A percentile compares a stretch with the other conserved stretches of the same genome.
Evolutionary conservation across 1,140 invertebrate genomes (phyloP).

Genomic region (Panagrolaimus sp.): DNA sequence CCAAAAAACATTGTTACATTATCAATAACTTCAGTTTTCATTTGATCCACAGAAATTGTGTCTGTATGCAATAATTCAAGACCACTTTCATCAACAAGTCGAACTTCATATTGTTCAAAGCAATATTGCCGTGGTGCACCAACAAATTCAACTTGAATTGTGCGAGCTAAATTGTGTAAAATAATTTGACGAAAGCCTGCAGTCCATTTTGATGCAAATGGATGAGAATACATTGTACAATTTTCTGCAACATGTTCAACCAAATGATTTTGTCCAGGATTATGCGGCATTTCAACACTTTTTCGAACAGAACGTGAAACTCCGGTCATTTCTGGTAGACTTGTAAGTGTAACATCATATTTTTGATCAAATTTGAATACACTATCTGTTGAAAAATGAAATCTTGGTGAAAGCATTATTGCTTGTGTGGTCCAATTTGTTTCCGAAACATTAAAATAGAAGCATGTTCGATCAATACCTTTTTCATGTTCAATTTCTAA

Average conservation of each 20-base stretch:
- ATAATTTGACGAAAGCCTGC: constrained; percentile 53
- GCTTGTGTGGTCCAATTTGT: constrained; percentile 39
- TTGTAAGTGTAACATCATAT: constrained; percentile 42
- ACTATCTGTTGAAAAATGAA: constrained; percentile 53
- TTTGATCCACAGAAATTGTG: constrained; percentile 37
- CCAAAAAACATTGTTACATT: constrained; percentile 44
- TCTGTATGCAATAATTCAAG: constrained; percentile 37
- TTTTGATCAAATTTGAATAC: constrained; percentile 44
- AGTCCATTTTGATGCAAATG: constrained; percentile 54
- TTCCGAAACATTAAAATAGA: constrained; percentile 52
- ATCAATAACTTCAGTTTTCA: constrained; percentile 39
- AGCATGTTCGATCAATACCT: constrained; percentile 39
- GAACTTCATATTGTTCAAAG: constrained; percentile 56
- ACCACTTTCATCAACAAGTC: constrained; percentile 48
- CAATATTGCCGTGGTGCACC: constrained; percentile 56
- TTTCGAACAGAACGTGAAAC: constrained; percentile 17
- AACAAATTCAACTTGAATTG: constrained; percentile 51
- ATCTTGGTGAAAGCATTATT: constrained; percentile 46
- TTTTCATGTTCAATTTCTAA: constrained; percentile 44
- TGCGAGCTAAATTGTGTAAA: constrained; percentile 36
- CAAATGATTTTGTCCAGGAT: constrained; percentile 30
- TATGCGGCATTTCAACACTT: constrained; percentile 37
- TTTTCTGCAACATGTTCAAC: constrained; percentile 27
- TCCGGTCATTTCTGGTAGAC: constrained; percentile 27
- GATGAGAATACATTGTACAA: constrained; percentile 43